A percentile compares a stretch with the other conserved stretches of the same genome.
These are phyloP conservation scores for Dastarcus helophoroides DNA, from an alignment of 2,888 invertebrate species.

Conservation along the genomic window DNA sequence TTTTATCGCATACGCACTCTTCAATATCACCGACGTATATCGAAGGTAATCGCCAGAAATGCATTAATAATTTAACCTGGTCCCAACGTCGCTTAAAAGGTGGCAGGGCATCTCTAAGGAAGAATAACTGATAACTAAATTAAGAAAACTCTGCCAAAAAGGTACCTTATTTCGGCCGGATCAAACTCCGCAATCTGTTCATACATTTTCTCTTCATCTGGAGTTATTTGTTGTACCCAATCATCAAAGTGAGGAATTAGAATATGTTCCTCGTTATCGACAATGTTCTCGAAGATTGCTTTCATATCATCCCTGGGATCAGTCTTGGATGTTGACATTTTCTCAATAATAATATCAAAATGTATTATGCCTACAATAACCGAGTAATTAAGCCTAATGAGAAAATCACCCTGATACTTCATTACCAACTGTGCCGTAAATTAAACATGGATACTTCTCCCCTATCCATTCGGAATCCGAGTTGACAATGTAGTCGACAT, in stretches of 20 bases:
- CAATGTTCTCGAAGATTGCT: conserved; percentile 17
- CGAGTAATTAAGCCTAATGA: neutral
- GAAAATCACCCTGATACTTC: too few species aligned
- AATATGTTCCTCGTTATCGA: conserved; percentile 28
- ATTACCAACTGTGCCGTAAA: conserved; percentile 36
- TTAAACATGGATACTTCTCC: conserved; percentile 35
- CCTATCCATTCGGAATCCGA: conserved; percentile 38
- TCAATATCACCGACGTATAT: conserved; percentile 28
- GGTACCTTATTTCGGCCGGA: conserved; percentile 29
- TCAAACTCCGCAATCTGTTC: conserved; percentile 32
- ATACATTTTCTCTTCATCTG: conserved; percentile 38
- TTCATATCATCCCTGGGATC: conserved; percentile 35
- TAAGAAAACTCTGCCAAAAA: conserved; percentile 3
- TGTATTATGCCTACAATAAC: conserved; percentile 24
- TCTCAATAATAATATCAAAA: conserved; percentile 21
- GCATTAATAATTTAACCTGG: conserved; percentile 35
- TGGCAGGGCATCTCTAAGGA: conserved; percentile 27
- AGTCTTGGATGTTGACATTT: too few species aligned
- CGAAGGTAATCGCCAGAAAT: conserved; percentile 36
- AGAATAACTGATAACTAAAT: conserved; percentile 6
- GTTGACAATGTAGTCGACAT: conserved; percentile 33
- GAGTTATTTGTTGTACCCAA: conserved; percentile 35
- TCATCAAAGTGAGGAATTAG: conserved; percentile 34
- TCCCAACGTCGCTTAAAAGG: conserved; percentile 30
- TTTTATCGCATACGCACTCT: conserved; percentile 31